Evolutionary conservation across 2,888 invertebrate genomes (phyloP), one percentile per base, ranked within the genome.

Genomic region (Andrena flavipes): DNA sequence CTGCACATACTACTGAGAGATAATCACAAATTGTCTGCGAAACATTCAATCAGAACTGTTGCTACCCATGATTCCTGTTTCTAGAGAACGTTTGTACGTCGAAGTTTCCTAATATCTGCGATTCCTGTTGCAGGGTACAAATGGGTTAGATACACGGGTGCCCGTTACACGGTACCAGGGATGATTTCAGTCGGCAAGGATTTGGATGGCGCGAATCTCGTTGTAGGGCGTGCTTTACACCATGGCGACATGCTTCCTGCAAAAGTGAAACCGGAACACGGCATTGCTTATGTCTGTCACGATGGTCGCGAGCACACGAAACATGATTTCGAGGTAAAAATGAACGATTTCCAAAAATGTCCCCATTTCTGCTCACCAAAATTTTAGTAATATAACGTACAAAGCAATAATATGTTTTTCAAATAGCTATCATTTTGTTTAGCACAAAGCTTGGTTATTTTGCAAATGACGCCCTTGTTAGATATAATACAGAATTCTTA

Each of bases 241-340:
- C 95, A 95, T 76, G 96, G 96, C 0, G 96, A 96, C 90, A 95
- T 96, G 90, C 89, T 96, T 0, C 96, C 96, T 7, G 96, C 96
- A 0, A 96, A 96, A 93, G 95, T 96, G 63, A 96, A 96, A 59
- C 96, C 96, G 0, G 94, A 95, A 35, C 96, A 95, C 91, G 94
- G 95, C 63, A 95, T 95, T 10, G 96, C 96, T 51, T 97, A 96
- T 92, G 94, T 97, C 63, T 93, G 95, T 13, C 95, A 95, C 84
- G 94, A 93, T 1, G 96, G 97, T 4, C 94, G 95, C 81, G 97
- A 97, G 92, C 92, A 96, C 71, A 91, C 94, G 35, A 96, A 96
- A 87, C 95, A 96, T 70, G 95, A 95, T 84, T 97, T 96, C 92
- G 96, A 96, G 95, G 96, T 96, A 89, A 80, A 64, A 49, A 13